These are phyloP conservation scores for Frankliniella fusca DNA, from an alignment of 2,888 invertebrate genomes.

Conservation along the genomic window DNA sequence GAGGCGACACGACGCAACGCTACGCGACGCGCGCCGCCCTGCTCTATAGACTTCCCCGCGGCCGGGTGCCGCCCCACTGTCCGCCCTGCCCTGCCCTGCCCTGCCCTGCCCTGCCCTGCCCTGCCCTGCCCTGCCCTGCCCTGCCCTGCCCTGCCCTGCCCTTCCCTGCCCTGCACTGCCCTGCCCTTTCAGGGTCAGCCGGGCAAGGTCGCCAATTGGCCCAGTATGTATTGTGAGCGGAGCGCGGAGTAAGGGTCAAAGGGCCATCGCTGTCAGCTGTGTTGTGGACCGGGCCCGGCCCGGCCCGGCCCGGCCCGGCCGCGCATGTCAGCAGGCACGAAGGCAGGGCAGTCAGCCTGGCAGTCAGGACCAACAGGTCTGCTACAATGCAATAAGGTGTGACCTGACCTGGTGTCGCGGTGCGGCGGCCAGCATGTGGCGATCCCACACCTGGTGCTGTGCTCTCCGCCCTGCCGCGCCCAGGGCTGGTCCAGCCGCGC, in stretches of 20 bases:
- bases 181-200: not conserved
- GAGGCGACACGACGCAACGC: not conserved
- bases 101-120: too few species aligned
- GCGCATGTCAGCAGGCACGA: too few species aligned
- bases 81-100: not conserved
- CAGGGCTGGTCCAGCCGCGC: too few species aligned
- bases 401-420: not conserved
- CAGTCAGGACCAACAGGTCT: too few species aligned
- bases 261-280: too few species aligned
- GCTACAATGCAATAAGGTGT: too few species aligned
- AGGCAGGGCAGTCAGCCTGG: too few species aligned
- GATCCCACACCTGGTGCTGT: too few species aligned
- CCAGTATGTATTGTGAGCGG: not conserved
- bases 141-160: too few species aligned
- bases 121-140: too few species aligned
- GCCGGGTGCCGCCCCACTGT: not conserved
- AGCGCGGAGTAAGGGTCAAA: not conserved
- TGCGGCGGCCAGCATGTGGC: too few species aligned
- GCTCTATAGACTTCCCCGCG: not conserved
- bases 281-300: not conserved
- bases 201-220: conserved; percentile 22
- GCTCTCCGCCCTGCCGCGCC: not conserved
- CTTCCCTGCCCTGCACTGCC: not conserved
- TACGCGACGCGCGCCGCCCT: too few species aligned
- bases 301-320: not conserved